Base-by-base conservation (phyloP, 2,113 vertebrate species). In the Nyctereutes procyonoides region DNA sequence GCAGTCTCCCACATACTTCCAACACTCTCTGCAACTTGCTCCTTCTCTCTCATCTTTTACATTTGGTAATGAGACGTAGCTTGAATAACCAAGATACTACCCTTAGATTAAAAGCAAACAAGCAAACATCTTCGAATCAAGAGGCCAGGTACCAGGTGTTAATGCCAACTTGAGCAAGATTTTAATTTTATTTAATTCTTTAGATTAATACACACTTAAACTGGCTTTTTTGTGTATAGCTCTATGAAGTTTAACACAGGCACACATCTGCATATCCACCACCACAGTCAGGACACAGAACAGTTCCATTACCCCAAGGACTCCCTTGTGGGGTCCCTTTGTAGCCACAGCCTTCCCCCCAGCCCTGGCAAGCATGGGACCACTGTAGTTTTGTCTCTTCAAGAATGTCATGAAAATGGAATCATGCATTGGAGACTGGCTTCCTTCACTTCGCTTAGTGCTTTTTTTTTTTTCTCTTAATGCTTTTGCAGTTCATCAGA, bases 211-310 rank as follows among this genome's bases (percentile, higher is more conserved):
- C 11, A 19, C 9, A 94, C 3, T 73, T 79, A 80, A 84, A 32
- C 38, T 80, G 69, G 35, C 32, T 67, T 93, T 88, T 92, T 35
- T 22, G 13, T 90, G 13, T 26, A 63, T 11, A 92, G 32, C 38
- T 79, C 55, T 95, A 16, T 93, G 74, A 85, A 86, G 93, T 85
- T 97, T 88, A 90, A 74, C 30, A 53, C 26, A 56, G n/a, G 22
- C 77, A 15, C 60, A 5, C 85, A 35, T 87, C 81, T 79, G 55
- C 51, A 17, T 88, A 79, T 88, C 86, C 9, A 24, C 32, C 9
- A 79, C 62, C n/a, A 56, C 16, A 74, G 6, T 62, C 20, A 24
- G 38, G 35, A 84, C 81, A 55, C 51, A 20, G 17, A 73, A 55
- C 30, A 69, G 62, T 80, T 67, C 19, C 30, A 19, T 48, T 43